Percentiles rank a stretch among this genome's conserved stretches.
These are phyloP conservation scores for Pollimyrus isidori DNA, from an alignment of 2,113 vertebrate genomes.

Conservation along the genomic window DNA sequence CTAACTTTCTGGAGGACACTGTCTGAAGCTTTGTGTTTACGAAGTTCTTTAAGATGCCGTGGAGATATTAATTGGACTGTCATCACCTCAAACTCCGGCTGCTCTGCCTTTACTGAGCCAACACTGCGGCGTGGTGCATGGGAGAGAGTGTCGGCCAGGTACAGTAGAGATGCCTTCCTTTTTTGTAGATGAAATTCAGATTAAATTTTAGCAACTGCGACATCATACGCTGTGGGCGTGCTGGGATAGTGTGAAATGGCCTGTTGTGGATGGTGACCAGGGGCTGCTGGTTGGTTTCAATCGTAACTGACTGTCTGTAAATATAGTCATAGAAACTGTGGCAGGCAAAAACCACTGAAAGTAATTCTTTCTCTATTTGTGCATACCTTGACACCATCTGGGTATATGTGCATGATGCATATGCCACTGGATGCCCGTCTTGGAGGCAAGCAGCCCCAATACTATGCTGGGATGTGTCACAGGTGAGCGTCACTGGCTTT, in stretches of 20 bases:
- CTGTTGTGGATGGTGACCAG: no score
- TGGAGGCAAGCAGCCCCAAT: background rate
- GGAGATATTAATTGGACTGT: slow-evolving; percentile 8
- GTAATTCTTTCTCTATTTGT: slow-evolving; percentile 25
- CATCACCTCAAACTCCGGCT: slow-evolving; percentile 12
- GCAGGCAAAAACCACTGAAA: background rate
- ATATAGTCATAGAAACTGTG: no score
- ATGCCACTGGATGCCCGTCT: background rate
- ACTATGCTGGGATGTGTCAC: background rate
- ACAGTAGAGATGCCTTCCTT: slow-evolving; percentile 12
- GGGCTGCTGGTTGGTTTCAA: no score
- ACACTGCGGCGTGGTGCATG: background rate
- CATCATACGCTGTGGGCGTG: background rate
- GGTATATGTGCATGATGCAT: background rate
- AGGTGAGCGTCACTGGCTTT: slow-evolving; percentile 9
- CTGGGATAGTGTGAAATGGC: background rate
- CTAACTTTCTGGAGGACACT: background rate
- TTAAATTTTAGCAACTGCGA: slow-evolving; percentile 9
- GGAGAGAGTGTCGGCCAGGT: background rate
- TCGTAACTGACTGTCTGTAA: no score
- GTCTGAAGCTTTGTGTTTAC: background rate
- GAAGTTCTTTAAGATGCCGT: background rate
- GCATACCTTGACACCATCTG: background rate
- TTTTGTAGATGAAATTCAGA: slow-evolving; percentile 20
- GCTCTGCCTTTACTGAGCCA: background rate